These are phyloP conservation scores for Otis tarda DNA, from an alignment of 2,113 vertebrate species.

Conservation along the genomic window DNA sequence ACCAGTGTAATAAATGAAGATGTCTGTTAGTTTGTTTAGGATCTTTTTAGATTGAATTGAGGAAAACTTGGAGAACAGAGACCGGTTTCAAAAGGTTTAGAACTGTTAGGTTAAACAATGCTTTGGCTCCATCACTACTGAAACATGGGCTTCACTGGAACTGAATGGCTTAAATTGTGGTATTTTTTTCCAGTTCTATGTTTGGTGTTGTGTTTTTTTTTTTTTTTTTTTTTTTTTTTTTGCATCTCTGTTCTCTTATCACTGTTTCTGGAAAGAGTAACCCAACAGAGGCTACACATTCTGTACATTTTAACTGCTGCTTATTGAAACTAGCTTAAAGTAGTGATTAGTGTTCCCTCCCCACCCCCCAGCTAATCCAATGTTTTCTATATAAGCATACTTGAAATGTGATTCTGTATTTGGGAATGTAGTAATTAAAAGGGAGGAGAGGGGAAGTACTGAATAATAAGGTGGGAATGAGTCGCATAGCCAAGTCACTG, in stretches of 20 bases:
- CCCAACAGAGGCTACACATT: not conserved
- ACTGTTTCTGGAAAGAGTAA: not conserved
- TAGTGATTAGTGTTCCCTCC: too few relatives aligned
- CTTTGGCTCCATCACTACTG: fast-evolving
- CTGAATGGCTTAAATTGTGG: fast-evolving
- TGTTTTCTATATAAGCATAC: fast-evolving
- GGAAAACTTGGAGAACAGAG: not conserved
- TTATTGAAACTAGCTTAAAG: not conserved
- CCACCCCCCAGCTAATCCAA: not conserved
- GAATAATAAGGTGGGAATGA: not conserved
- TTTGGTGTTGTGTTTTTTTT: too few relatives aligned
- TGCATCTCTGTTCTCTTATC: not conserved
- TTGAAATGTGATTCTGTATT: not conserved
- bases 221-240: not conserved
- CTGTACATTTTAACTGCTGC: not conserved
- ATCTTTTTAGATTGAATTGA: not conserved
- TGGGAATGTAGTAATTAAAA: not conserved
- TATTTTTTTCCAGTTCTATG: not conserved
- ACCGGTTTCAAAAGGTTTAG: not conserved
- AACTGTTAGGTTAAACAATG: not conserved
- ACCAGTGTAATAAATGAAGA: not conserved
- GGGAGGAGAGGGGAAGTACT: not conserved
- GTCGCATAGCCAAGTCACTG: fast-evolving
- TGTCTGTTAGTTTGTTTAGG: not conserved
- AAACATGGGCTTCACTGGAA: not conserved